Evolutionary conservation across 2,113 vertebrate species (phyloP).

Genomic region (Heterotis niloticus): DNA sequence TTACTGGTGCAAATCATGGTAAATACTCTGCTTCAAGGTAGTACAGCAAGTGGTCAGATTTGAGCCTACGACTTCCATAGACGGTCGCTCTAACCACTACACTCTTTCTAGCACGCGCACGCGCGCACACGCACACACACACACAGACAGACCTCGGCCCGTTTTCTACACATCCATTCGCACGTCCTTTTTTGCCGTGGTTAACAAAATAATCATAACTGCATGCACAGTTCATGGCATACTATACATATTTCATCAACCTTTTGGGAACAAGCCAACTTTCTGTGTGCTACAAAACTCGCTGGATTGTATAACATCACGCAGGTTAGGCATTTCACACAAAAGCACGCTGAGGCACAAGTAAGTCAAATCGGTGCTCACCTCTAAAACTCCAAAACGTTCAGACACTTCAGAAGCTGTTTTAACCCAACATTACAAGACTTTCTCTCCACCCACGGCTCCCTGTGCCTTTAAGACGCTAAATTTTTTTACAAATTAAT

Average conservation of each 20-base stretch:
- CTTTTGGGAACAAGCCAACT: no score
- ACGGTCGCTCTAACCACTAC: no score
- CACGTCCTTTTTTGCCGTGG: no score
- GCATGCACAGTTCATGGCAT: background rate
- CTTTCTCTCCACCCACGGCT: slow-evolving; percentile 26
- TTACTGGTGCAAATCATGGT: no score
- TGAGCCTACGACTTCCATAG: no score
- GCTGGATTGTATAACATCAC: background rate
- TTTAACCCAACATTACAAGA: slow-evolving; percentile 23
- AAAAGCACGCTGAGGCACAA: background rate
- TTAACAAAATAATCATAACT: background rate
- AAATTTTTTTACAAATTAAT: slow-evolving; percentile 60
- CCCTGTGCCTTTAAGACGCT: slow-evolving; percentile 47
- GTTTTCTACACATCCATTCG: no score
- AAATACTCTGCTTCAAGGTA: no score
- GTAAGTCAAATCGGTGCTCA: slow-evolving; percentile 1
- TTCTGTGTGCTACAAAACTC: background rate
- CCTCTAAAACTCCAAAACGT: slow-evolving; percentile 21
- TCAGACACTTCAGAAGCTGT: slow-evolving; percentile 7
- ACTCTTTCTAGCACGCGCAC: no score
- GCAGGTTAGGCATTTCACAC: no score
- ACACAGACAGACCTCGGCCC: background rate
- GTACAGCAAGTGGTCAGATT: no score
- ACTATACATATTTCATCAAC: no score
- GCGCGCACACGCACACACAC: background rate